Evolutionary conservation across 2,797 vertebrate genomes (phyloP).

Genomic region (Phrynocephalus vlangalii): DNA sequence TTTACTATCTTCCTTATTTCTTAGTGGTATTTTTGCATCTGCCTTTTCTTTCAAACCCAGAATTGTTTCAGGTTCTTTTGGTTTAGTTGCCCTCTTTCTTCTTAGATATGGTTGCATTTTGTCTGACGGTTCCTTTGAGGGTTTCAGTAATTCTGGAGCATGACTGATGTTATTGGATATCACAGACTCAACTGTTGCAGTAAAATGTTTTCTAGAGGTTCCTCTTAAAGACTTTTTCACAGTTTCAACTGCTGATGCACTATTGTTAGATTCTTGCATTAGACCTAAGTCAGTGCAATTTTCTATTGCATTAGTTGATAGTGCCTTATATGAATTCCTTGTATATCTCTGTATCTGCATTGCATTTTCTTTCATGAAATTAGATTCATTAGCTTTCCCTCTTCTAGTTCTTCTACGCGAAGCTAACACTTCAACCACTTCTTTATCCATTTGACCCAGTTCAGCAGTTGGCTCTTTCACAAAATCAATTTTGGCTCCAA

Average conservation of each 20-base stretch:
- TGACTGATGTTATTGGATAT: conserved; percentile 3
- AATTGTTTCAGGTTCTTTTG: conserved; percentile 31
- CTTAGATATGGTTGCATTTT: neutral
- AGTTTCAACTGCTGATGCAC: neutral
- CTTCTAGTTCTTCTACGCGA: conserved; percentile 52
- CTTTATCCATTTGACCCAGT: neutral
- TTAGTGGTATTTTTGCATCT: neutral
- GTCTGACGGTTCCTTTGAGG: neutral
- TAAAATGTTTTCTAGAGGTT: conserved; percentile 32
- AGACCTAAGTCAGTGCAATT: neutral
- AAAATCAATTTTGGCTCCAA: neutral
- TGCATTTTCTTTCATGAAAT: neutral
- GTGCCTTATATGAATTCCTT: conserved; percentile 19
- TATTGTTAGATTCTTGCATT: conserved; percentile 14
- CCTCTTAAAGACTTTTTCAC: conserved; percentile 34
- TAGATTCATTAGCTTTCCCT: conserved; percentile 28
- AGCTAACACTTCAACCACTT: conserved; percentile 18
- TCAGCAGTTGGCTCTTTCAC: conserved; percentile 2
- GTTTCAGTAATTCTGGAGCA: conserved; percentile 21
- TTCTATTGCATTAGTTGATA: neutral
- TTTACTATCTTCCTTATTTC: conserved; percentile 45
- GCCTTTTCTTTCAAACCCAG: conserved; percentile 16
- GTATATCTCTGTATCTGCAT: neutral
- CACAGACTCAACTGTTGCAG: neutral
- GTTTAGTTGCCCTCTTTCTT: conserved; percentile 1